These are phyloP conservation scores for Idaea dimidiata DNA, from an alignment of 2,888 invertebrate genomes.

Conservation along the genomic window DNA sequence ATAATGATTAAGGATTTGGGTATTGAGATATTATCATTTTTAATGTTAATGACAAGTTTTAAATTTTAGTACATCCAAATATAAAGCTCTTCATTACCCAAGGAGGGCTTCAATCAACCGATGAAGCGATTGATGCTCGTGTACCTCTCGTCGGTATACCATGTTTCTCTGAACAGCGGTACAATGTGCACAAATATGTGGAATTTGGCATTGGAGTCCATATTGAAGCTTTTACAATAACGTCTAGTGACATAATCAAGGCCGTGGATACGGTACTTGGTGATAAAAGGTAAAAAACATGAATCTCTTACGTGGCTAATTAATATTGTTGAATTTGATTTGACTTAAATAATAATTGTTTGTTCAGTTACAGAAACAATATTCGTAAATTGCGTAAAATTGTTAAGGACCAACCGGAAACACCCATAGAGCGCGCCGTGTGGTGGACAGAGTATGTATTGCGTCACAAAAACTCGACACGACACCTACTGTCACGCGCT, in stretches of 20 bases:
- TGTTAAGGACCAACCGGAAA: conserved; percentile 35
- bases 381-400: conserved; percentile 25
- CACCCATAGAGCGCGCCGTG: conserved; percentile 35
- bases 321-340: not conserved
- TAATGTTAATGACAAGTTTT: not conserved
- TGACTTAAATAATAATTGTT: not conserved
- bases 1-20: not conserved
- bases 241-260: conserved; percentile 25
- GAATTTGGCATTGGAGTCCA: conserved; percentile 33
- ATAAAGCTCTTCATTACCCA: conserved; percentile 60
- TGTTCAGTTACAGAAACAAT: conserved; percentile 21
- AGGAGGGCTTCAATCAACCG: conserved; percentile 59
- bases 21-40: not conserved
- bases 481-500: conserved; percentile 32
- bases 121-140: conserved; percentile 54
- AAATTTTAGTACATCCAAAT: conserved; percentile 48
- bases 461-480: conserved; percentile 33
- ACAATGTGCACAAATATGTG: conserved; percentile 30
- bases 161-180: conserved; percentile 52
- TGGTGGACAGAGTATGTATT: conserved; percentile 44
- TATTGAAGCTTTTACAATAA: conserved; percentile 24
- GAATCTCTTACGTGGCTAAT: not conserved
- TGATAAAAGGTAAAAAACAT: conserved; percentile 23
- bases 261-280: conserved; percentile 26
- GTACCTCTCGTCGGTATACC: conserved; percentile 55